These are phyloP conservation scores for Trididemnum nubilum DNA, from an alignment of 23 tunicate genomes.

Conservation along the genomic window DNA sequence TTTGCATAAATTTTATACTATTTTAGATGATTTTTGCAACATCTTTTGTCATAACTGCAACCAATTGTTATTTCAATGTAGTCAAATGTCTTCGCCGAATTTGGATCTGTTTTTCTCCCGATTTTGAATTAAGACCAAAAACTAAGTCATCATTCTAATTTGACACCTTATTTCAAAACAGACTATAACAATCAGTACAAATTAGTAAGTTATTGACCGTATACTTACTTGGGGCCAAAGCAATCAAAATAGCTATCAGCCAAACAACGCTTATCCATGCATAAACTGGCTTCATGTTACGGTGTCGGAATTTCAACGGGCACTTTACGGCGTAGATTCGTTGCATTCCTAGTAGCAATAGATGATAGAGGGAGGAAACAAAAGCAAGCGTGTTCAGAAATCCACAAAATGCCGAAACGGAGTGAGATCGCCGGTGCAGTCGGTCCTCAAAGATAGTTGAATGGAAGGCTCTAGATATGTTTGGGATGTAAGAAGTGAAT, in stretches of 20 bases:
- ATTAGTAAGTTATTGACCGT: neutral
- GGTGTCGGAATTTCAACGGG: neutral
- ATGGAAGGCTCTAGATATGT: neutral
- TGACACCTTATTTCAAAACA: too few species aligned
- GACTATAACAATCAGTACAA: neutral
- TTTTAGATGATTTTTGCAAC: too few species aligned
- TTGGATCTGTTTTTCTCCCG: too few species aligned
- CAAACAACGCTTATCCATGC: neutral
- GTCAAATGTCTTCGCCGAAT: too few species aligned
- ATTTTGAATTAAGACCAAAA: too few species aligned
- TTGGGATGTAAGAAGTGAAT: neutral
- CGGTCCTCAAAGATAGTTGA: constrained; percentile 4
- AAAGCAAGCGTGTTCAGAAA: neutral
- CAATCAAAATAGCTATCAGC: neutral
- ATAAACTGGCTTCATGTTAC: neutral
- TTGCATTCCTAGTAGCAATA: neutral
- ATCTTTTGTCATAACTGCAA: too few species aligned
- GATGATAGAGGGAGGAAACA: neutral
- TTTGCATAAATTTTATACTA: too few species aligned
- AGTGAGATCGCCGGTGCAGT: neutral
- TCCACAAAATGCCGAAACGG: neutral
- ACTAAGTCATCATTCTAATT: too few species aligned
- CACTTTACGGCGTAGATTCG: constrained; percentile 4
- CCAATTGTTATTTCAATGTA: too few species aligned
- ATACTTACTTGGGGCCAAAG: neutral